phyloP scores from a whole-genome alignment of 2,113 vertebrate species.

The Petaurus breviceps region DNA sequence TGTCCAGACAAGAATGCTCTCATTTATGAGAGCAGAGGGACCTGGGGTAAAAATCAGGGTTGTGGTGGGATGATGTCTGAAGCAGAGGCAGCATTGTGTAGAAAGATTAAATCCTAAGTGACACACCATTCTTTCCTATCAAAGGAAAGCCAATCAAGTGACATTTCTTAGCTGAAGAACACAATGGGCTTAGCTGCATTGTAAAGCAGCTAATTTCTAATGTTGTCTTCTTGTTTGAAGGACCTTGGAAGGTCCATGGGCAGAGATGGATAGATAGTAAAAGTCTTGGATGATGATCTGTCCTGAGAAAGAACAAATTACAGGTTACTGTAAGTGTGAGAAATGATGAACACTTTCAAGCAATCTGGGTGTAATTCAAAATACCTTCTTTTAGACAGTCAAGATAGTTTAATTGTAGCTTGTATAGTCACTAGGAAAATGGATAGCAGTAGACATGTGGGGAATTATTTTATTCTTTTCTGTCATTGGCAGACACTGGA shows the following conservation, averaged over 20 bases:
- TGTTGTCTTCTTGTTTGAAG: conserved; percentile 49
- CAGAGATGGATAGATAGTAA: conserved; percentile 22
- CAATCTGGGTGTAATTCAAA: conserved; percentile 71
- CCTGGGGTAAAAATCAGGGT: background rate
- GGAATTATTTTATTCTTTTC: conserved; percentile 73
- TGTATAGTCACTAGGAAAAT: conserved; percentile 63
- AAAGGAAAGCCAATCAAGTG: background rate
- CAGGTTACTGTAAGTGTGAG: conserved; percentile 39
- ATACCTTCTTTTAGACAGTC: conserved; percentile 67
- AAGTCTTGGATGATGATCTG: conserved; percentile 62
- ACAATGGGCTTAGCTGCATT: background rate
- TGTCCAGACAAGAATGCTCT: no score
- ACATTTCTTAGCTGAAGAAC: background rate
- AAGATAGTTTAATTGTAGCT: conserved; percentile 77
- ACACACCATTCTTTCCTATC: background rate
- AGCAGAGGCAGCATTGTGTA: background rate
- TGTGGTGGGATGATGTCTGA: background rate
- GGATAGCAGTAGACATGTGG: conserved; percentile 52
- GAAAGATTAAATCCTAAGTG: background rate
- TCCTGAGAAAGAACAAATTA: conserved; percentile 61
- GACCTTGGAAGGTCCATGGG: conserved; percentile 9
- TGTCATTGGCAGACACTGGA: conserved; percentile 72
- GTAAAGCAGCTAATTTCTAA: conserved; percentile 11
- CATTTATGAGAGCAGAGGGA: background rate
- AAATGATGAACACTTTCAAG: conserved; percentile 60